Evolutionary conservation across 2,113 vertebrate genomes (phyloP), one percentile per base, ranked within the genome.

Genomic region (Phainopepla nitens): DNA sequence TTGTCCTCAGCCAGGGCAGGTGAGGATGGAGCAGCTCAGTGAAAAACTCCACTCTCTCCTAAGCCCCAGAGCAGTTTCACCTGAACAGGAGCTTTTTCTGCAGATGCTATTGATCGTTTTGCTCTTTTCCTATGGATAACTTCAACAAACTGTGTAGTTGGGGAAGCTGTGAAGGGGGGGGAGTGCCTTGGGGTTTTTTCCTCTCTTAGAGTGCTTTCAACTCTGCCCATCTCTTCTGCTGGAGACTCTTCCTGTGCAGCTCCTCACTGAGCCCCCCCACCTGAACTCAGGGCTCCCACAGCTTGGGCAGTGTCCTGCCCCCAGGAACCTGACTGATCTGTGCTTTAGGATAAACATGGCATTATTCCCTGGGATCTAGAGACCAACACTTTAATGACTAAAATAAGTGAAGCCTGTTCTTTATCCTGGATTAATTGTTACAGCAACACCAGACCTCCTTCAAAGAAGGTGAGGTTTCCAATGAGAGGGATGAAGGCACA

Each of bases 401-500:
- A 60, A 75, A 57, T n/a, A 58, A 49, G 36, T 5, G 14, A 61
- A 88, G 15, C 9, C 15, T 58, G 8, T 57, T 76, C 13, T 79
- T 90, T 24, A 41, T 70, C 11, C 29, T 64, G 51, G 8, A 5
- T 89, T 69, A 44, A 66, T 81, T 78, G 15, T 58, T 71, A 62
- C 19, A 77, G 60, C 35, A 61, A 12, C 80, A 29, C 11, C 15
- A 60, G 58, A 24, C 29, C 7, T 54, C 14, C n/a, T 84, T n/a
- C 9, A 47, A 51, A 68, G n/a, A 39, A 33, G 29, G 15, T 39
- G 42, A 53, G 49, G 33, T 65, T 51, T 31, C 3, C 13, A 20
- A 1, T 33, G 31, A 70, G n/a, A 62, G 15, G 9, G 14, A 6
- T 31, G 45, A 36, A 53, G 22, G 44, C 4, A 1, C 1, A 2